These are phyloP conservation scores for Epicauta chinensis DNA, from an alignment of 1,140 invertebrate genomes.

Conservation along the genomic window DNA sequence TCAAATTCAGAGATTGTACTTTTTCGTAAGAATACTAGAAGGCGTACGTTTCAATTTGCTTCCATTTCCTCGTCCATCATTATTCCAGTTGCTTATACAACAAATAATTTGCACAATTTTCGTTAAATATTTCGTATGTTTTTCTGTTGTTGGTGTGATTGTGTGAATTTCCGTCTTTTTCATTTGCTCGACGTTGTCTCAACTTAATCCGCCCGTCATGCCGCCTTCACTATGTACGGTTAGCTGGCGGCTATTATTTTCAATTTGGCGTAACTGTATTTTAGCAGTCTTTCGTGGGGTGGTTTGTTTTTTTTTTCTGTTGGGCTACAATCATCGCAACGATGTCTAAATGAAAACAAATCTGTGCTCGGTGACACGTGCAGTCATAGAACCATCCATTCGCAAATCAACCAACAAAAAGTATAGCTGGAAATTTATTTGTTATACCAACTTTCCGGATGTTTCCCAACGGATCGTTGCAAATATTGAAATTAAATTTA, in stretches of 20 bases:
- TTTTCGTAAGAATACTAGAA: constrained; percentile 4
- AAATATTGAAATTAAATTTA: too few relatives aligned
- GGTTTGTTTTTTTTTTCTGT: constrained; percentile 8
- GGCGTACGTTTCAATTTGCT: background rate
- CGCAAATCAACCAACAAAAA: too few relatives aligned
- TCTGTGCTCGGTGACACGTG: constrained; percentile 12
- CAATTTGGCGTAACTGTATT: constrained; percentile 25
- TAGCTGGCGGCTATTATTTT: constrained; percentile 27
- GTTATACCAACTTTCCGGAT: too few relatives aligned
- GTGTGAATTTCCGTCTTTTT: background rate
- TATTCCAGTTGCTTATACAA: too few relatives aligned
- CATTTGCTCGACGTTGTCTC: constrained; percentile 26
- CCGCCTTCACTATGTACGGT: constrained; percentile 4
- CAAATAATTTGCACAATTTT: too few relatives aligned
- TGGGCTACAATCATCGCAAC: background rate
- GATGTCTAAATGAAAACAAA: constrained; percentile 15
- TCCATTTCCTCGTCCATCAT: too few relatives aligned
- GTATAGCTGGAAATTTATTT: too few relatives aligned
- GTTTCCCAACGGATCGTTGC: too few relatives aligned
- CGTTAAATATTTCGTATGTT: too few relatives aligned
- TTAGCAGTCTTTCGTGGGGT: constrained; percentile 18
- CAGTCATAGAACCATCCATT: background rate
- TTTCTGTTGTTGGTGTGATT: too few relatives aligned
- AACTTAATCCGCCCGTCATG: constrained; percentile 26
- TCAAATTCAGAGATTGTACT: constrained; percentile 15